phyloP scores from a whole-genome alignment of 2,888 invertebrate species.

The Cephus pulcher region DNA sequence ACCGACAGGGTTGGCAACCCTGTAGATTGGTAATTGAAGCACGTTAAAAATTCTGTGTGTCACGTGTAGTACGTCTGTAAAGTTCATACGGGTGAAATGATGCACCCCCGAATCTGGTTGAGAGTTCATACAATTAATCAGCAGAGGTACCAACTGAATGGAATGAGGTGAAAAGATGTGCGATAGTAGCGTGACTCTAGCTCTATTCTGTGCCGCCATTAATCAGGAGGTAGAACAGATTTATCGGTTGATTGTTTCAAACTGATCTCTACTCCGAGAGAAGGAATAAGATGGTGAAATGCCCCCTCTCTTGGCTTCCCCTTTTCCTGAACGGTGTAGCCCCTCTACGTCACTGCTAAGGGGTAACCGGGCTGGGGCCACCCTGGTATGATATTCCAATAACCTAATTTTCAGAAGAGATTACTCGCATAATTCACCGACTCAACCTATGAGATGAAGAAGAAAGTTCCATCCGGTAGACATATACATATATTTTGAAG shows the following conservation, averaged over 20 bases:
- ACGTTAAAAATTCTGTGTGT: neutral
- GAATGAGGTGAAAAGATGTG: neutral
- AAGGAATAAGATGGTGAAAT: neutral
- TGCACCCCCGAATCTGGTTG: too few relatives aligned
- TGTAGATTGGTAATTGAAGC: neutral
- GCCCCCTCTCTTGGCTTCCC: neutral
- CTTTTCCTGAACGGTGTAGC: neutral
- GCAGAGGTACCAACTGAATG: neutral
- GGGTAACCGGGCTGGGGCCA: slow-evolving; percentile 16
- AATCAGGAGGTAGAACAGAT: slow-evolving; percentile 22
- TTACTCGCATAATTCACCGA: slow-evolving; percentile 44
- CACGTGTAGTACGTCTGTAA: too few relatives aligned
- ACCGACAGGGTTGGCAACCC: too few relatives aligned
- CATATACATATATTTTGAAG: neutral
- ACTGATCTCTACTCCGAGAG: slow-evolving; percentile 9
- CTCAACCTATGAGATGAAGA: neutral
- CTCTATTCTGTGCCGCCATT: slow-evolving; percentile 10
- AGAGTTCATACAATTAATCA: neutral
- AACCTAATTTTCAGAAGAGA: slow-evolving; percentile 47
- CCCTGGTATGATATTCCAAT: slow-evolving; percentile 30
- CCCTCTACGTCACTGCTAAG: neutral
- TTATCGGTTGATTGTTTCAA: slow-evolving; percentile 25
- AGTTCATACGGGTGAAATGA: too few relatives aligned
- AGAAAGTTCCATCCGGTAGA: neutral
- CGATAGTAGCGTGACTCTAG: neutral